Conservation (phyloP, 2,888 invertebrate genomes). For the Phyllotreta striolata region DNA sequence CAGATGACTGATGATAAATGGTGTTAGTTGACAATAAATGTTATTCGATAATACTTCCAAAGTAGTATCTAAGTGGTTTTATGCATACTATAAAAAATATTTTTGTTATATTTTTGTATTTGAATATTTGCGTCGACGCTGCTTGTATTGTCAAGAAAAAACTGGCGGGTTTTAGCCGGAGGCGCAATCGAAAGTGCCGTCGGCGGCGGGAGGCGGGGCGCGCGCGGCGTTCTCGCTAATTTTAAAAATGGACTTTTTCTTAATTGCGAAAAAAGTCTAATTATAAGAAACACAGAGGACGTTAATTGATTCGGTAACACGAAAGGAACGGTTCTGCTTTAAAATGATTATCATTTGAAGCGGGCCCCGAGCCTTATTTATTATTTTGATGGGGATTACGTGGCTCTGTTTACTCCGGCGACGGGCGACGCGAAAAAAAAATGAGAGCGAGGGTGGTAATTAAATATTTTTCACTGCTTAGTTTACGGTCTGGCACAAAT, state of each 20-base stretch:
- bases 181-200: slow-evolving; percentile 58
- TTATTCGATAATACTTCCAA: no score
- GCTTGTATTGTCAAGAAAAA: slow-evolving; percentile 41
- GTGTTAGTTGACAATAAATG: no score
- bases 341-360: slow-evolving; percentile 54
- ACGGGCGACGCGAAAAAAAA: slow-evolving; percentile 18
- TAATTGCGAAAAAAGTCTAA: slow-evolving; percentile 61
- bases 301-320: slow-evolving; percentile 62
- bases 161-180: slow-evolving; percentile 49
- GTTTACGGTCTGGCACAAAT: slow-evolving; percentile 14
- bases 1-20: no score
- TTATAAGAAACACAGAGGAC: slow-evolving; percentile 59
- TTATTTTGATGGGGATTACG: slow-evolving; percentile 55
- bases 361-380: slow-evolving; percentile 51
- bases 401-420: slow-evolving; percentile 38
- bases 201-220: slow-evolving; percentile 56
- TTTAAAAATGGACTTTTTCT: slow-evolving; percentile 61
- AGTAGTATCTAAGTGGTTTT: no score
- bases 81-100: no score
- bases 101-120: no score
- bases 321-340: slow-evolving; percentile 54
- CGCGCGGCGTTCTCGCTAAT: slow-evolving; percentile 52
- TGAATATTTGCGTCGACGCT: neutral
- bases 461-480: slow-evolving; percentile 8
- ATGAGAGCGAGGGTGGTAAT: slow-evolving; percentile 16